A percentile compares a stretch with the other conserved stretches of the same genome.
These are phyloP conservation scores for Polia nebulosa DNA, from an alignment of 2,888 invertebrate species.

Conservation along the genomic window DNA sequence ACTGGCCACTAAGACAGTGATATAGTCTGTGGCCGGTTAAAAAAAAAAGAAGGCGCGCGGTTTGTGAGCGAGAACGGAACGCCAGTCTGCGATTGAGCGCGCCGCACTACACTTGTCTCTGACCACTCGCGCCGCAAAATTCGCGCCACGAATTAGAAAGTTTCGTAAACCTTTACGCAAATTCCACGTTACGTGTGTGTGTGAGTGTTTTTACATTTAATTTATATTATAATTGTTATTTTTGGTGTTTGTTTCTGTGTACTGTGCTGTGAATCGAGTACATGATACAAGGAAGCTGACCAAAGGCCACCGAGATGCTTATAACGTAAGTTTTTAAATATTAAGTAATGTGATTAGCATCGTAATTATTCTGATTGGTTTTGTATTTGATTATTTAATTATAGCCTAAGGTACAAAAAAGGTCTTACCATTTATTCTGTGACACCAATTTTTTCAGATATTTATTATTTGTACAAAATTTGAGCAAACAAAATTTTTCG, in stretches of 20 bases:
- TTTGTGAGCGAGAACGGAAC: conserved; percentile 75
- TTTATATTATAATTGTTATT: conserved; percentile 69
- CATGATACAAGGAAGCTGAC: conserved; percentile 83
- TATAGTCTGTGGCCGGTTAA: conserved; percentile 70
- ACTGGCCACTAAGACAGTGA: conserved; percentile 74
- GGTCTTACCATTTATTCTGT: conserved; percentile 3
- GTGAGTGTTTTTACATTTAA: conserved; percentile 72
- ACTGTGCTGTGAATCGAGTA: conserved; percentile 82
- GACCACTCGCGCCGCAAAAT: conserved; percentile 69
- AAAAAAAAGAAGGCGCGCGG: conserved; percentile 74
- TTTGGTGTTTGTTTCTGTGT: conserved; percentile 77
- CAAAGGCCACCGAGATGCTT: conserved; percentile 82
- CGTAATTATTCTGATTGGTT: conserved; percentile 68
- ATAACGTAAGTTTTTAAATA: conserved; percentile 85
- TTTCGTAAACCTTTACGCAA: conserved; percentile 73
- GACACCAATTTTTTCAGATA: conserved; percentile 42
- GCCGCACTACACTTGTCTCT: conserved; percentile 76
- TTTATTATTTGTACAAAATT: conserved; percentile 39
- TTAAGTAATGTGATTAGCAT: conserved; percentile 68
- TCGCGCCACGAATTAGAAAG: conserved; percentile 84
- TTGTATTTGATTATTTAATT: conserved; percentile 27
- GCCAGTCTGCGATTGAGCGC: conserved; percentile 82
- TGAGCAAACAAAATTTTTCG: conserved; percentile 39
- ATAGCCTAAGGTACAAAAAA: conserved; percentile 2
- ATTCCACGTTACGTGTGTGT: conserved; percentile 73